phyloP scores from a whole-genome alignment of 2,888 invertebrate genomes.

The Eucera pruinosa region DNA sequence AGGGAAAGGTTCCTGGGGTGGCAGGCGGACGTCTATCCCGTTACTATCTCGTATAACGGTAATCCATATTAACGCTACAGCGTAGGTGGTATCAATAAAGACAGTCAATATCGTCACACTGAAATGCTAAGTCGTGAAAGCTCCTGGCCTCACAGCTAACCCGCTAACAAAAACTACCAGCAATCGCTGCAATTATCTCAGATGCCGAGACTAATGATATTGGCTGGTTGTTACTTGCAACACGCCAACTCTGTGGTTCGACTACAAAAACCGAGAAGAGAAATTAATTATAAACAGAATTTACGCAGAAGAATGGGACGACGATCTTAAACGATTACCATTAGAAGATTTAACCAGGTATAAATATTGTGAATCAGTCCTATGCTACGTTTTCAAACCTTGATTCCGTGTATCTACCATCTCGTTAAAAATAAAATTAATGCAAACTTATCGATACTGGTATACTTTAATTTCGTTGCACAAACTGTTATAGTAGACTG shows the following conservation, averaged over 20 bases:
- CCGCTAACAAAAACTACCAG: constrained; percentile 64
- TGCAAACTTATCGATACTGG: background rate
- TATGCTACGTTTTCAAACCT: background rate
- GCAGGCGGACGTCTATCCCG: constrained; percentile 10
- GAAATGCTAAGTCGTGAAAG: constrained; percentile 65
- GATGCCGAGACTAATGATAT: constrained; percentile 39
- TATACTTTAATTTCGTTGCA: constrained; percentile 1
- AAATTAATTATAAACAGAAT: constrained; percentile 29
- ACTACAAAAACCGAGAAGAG: too few relatives aligned
- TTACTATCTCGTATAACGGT: constrained; percentile 29
- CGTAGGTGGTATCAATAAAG: constrained; percentile 61
- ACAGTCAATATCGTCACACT: constrained; percentile 60
- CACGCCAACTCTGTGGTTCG: constrained; percentile 11
- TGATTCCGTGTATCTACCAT: background rate
- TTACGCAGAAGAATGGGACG: constrained; percentile 4
- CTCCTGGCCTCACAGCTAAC: constrained; percentile 67
- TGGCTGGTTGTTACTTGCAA: constrained; percentile 43
- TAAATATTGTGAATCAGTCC: constrained; percentile 14
- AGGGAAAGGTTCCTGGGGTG: too few relatives aligned
- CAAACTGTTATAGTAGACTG: background rate
- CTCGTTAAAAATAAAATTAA: constrained; percentile 6
- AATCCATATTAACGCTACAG: constrained; percentile 49
- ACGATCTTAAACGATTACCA: constrained; percentile 15
- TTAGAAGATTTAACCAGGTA: background rate
- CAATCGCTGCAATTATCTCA: constrained; percentile 50